Conservation (phyloP, 1,140 invertebrate genomes). For the Cheumatopsyche charites region DNA sequence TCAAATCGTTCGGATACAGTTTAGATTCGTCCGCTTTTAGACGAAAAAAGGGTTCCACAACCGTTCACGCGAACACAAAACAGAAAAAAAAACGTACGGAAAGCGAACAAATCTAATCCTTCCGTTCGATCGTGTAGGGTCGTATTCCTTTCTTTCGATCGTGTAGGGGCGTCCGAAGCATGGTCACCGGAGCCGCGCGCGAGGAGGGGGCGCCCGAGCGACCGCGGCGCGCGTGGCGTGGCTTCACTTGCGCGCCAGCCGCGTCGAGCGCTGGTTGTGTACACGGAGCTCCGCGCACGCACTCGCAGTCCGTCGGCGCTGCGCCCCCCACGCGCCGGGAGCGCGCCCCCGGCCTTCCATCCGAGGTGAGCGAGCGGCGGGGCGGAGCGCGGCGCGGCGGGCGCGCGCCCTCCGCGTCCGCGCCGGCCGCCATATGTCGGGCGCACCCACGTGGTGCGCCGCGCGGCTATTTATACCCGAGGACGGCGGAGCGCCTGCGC, state of each 20-base stretch:
- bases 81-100: no score
- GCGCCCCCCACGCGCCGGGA: not conserved
- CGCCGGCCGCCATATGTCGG: not conserved
- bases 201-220: not conserved
- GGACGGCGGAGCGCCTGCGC: conserved; percentile 12
- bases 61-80: no score
- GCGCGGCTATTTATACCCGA: conserved; percentile 11
- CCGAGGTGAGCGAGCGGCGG: not conserved
- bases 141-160: no score
- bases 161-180: no score
- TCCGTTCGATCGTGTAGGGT: no score
- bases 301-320: not conserved
- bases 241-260: conserved; percentile 30
- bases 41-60: no score
- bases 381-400: not conserved
- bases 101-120: no score
- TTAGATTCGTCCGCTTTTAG: no score
- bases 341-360: not conserved
- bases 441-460: conserved; percentile 21
- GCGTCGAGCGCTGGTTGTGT: conserved; percentile 21
- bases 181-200: no score
- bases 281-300: not conserved
- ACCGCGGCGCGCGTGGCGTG: conserved; percentile 9
- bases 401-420: not conserved
- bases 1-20: no score